Conservation (phyloP, 2,113 vertebrate genomes). For the Zapornia atra region DNA sequence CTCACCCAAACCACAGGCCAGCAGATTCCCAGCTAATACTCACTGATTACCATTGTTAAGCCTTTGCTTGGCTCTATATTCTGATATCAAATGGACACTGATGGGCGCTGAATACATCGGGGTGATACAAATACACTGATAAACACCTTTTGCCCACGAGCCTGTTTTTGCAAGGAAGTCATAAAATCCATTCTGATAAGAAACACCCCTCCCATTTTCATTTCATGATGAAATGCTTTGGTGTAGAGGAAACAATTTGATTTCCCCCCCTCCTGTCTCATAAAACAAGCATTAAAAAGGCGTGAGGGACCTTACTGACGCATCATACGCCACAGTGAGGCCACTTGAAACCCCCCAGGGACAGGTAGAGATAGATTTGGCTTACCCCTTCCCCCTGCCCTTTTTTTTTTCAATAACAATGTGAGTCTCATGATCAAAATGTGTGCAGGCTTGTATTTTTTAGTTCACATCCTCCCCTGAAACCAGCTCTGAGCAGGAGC, state of each 20-base stretch:
- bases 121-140: neutral
- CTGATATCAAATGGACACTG: neutral
- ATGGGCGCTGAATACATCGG: neutral
- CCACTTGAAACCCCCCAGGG: neutral
- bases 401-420: neutral
- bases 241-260: slow-evolving; percentile 74
- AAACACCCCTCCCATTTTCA: slow-evolving; percentile 53
- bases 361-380: neutral
- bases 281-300: slow-evolving; percentile 56
- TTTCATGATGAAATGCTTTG: slow-evolving; percentile 31
- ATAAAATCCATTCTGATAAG: slow-evolving; percentile 67
- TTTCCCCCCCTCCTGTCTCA: slow-evolving; percentile 60
- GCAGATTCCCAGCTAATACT: neutral
- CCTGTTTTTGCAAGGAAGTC: slow-evolving; percentile 71
- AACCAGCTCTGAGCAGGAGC: neutral
- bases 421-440: neutral
- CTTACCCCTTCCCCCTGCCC: neutral
- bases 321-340: slow-evolving; percentile 7
- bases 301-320: slow-evolving; percentile 33
- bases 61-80: neutral
- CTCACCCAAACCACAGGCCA: neutral
- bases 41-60: neutral
- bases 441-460: neutral
- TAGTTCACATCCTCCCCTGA: neutral
- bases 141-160: neutral